Evolutionary conservation across 2,888 invertebrate species (phyloP).

Genomic region (Pterostichus niger): DNA sequence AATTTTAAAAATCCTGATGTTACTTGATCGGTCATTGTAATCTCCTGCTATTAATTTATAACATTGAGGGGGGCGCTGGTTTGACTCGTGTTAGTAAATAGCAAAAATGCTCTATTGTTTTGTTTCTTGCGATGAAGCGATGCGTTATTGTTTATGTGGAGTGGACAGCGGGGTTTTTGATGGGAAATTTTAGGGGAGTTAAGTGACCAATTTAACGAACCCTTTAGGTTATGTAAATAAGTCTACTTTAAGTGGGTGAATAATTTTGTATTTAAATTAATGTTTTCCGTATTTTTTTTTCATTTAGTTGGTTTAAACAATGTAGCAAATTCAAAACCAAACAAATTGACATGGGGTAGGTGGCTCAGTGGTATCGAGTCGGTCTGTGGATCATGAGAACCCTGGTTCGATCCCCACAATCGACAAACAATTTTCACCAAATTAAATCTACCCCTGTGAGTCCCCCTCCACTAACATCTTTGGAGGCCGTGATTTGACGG

Average conservation of each 20-base stretch:
- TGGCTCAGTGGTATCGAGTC: too few species aligned
- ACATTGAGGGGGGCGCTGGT: constrained; percentile 30
- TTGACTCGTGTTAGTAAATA: constrained; percentile 39
- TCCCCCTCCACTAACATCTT: too few species aligned
- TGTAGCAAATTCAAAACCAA: too few species aligned
- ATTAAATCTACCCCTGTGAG: too few species aligned
- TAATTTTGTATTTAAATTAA: constrained; percentile 36
- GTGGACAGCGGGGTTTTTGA: constrained; percentile 41
- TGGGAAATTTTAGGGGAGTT: constrained; percentile 52
- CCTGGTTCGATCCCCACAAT: too few species aligned
- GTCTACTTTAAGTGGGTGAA: constrained; percentile 37
- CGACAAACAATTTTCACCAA: too few species aligned
- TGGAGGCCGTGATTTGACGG: too few species aligned
- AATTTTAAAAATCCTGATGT: constrained; percentile 56
- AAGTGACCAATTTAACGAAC: constrained; percentile 49
- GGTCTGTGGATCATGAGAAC: too few species aligned
- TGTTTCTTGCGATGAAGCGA: constrained; percentile 5
- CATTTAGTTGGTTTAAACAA: not conserved
- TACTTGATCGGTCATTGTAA: constrained; percentile 57
- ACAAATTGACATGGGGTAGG: too few species aligned
- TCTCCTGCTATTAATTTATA: constrained; percentile 56
- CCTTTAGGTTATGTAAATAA: constrained; percentile 44
- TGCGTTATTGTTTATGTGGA: constrained; percentile 44
- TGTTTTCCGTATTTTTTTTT: not conserved
- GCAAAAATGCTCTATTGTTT: constrained; percentile 49